These are phyloP conservation scores for Oophaga sylvatica DNA, from an alignment of 2,797 vertebrate species.

Conservation along the genomic window DNA sequence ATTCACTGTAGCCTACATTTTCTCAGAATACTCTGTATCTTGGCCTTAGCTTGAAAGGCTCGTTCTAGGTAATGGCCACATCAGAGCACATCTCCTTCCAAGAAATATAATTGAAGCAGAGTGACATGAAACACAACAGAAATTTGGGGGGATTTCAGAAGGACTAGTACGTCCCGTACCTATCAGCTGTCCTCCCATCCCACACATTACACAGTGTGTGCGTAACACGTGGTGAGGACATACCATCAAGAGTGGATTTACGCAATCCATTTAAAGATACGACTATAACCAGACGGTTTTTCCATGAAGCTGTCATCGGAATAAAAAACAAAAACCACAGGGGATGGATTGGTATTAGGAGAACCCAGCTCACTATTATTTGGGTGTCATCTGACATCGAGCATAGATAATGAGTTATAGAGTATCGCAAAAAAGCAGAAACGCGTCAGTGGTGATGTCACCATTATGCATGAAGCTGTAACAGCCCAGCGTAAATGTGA, in stretches of 20 bases:
- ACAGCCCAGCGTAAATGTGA: background rate
- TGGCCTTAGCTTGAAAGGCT: background rate
- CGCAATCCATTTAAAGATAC: slow-evolving; percentile 17
- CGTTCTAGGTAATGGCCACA: background rate
- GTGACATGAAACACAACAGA: background rate
- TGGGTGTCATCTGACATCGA: background rate
- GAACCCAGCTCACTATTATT: background rate
- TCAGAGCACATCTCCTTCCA: background rate
- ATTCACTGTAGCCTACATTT: background rate
- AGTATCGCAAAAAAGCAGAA: background rate
- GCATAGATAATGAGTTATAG: background rate
- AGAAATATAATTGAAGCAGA: background rate
- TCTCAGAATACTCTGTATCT: background rate
- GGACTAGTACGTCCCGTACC: slow-evolving; percentile 36
- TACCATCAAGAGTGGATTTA: slow-evolving; percentile 32
- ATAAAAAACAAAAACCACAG: slow-evolving; percentile 14
- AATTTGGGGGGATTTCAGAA: background rate
- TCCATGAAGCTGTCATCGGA: slow-evolving; percentile 50
- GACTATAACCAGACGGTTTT: slow-evolving; percentile 15
- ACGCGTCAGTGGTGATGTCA: slow-evolving; percentile 37
- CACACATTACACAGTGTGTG: slow-evolving; percentile 41
- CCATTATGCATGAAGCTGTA: background rate
- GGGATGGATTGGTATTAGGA: background rate
- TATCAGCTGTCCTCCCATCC: background rate
- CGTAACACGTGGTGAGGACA: slow-evolving; percentile 11